Percentiles rank a stretch among this genome's conserved stretches.
These are phyloP conservation scores for Xanthorhoe spadicearia DNA, from an alignment of 2,888 invertebrate genomes.

Conservation along the genomic window DNA sequence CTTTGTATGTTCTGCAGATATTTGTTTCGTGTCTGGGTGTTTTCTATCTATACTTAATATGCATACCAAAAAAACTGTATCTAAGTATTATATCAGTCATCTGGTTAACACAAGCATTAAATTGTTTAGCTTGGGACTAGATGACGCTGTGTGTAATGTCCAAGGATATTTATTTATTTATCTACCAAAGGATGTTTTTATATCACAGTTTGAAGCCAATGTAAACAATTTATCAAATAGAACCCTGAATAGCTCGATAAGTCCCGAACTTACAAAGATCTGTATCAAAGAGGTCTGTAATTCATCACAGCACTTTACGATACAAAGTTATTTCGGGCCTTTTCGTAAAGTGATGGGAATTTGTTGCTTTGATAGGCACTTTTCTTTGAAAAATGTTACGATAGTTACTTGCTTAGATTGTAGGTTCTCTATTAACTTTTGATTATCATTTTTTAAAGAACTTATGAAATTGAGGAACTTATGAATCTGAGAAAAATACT, in stretches of 20 bases:
- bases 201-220: slow-evolving; percentile 2
- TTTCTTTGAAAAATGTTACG: background rate
- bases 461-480: too few relatives aligned
- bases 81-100: too few relatives aligned
- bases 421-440: too few relatives aligned
- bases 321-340: slow-evolving; percentile 31
- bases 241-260: slow-evolving; percentile 30
- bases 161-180: background rate
- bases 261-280: slow-evolving; percentile 32
- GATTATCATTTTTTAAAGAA: too few relatives aligned
- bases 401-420: background rate
- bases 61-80: too few relatives aligned
- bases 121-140: too few relatives aligned
- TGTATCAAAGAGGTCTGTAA: slow-evolving; percentile 34
- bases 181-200: background rate
- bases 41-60: too few relatives aligned
- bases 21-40: too few relatives aligned
- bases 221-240: slow-evolving; percentile 20
- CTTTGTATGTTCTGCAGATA: too few relatives aligned
- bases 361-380: slow-evolving; percentile 1
- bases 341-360: slow-evolving; percentile 27
- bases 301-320: slow-evolving; percentile 35
- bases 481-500: too few relatives aligned
- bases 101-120: too few relatives aligned
- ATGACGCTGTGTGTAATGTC: too few relatives aligned